Percentiles rank a stretch among this genome's conserved stretches.
phyloP scores from a whole-genome alignment of 2,888 invertebrate genomes.

The Panopea generosa region DNA sequence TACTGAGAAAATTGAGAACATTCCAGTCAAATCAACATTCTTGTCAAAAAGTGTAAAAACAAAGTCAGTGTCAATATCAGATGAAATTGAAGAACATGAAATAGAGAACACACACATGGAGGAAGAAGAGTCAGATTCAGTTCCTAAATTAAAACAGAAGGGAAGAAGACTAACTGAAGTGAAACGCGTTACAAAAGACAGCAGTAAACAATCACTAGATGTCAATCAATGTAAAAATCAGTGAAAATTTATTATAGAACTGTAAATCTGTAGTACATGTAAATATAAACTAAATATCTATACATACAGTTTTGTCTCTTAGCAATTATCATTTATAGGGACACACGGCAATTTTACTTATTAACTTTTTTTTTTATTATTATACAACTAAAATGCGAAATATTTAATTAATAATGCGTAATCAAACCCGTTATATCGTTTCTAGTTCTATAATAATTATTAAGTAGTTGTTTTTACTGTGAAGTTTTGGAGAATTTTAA shows the following conservation, averaged over 20 bases:
- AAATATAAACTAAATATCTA: neutral
- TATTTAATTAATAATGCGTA: too few species aligned
- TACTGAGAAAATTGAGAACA: conserved; percentile 26
- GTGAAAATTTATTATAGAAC: neutral
- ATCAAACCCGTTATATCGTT: too few species aligned
- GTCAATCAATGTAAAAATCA: conserved; percentile 61
- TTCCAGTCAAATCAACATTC: conserved; percentile 6
- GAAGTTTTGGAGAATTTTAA: too few species aligned
- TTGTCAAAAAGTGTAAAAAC: conserved; percentile 35
- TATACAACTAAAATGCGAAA: too few species aligned
- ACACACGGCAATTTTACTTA: too few species aligned
- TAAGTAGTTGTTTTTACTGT: too few species aligned
- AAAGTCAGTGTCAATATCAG: conserved; percentile 53
- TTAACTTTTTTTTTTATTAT: too few species aligned
- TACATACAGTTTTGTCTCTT: too few species aligned
- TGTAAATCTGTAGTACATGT: neutral
- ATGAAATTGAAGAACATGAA: conserved; percentile 42
- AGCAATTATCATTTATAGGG: too few species aligned
- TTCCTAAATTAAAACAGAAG: conserved; percentile 21
- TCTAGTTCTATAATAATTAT: too few species aligned
- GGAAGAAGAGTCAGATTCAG: conserved; percentile 15
- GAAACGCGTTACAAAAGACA: conserved; percentile 44
- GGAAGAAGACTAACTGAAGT: conserved; percentile 42
- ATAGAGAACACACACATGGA: conserved; percentile 16
- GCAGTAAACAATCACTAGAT: conserved; percentile 23